A percentile compares a stretch with the other conserved stretches of the same genome.
Evolutionary conservation across 2,113 vertebrate species (phyloP).

Genomic region (Phainopepla nitens): DNA sequence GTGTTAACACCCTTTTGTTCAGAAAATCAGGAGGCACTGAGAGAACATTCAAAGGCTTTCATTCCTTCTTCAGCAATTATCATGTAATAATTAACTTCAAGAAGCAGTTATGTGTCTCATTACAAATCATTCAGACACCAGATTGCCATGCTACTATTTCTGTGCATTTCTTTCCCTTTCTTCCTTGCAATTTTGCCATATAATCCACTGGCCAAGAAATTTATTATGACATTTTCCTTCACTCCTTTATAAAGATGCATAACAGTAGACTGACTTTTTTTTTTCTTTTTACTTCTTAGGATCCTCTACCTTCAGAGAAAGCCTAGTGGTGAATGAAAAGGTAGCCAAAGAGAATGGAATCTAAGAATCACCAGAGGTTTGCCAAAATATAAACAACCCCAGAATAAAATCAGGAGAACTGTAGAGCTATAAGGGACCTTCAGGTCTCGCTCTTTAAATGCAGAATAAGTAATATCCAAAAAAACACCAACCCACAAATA

Average conservation of each 20-base stretch:
- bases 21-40: background rate
- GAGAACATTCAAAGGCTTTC: background rate
- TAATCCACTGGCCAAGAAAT: background rate
- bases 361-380: background rate
- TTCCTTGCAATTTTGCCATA: background rate
- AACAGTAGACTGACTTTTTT: background rate
- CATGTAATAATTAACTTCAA: background rate
- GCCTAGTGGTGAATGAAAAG: background rate
- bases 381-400: background rate
- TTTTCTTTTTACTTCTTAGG: background rate
- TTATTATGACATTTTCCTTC: background rate
- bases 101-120: background rate
- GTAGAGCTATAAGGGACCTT: background rate
- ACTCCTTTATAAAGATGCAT: background rate
- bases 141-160: background rate
- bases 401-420: background rate
- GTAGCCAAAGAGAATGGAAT: background rate
- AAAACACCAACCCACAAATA: background rate
- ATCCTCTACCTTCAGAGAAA: background rate
- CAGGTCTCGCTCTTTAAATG: background rate
- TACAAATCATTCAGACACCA: background rate
- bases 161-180: background rate
- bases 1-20: background rate
- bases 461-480: background rate
- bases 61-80: background rate